Evolutionary conservation across 2,888 invertebrate genomes (phyloP), one percentile per base, ranked within the genome.

Genomic region (Pandemis heparana): DNA sequence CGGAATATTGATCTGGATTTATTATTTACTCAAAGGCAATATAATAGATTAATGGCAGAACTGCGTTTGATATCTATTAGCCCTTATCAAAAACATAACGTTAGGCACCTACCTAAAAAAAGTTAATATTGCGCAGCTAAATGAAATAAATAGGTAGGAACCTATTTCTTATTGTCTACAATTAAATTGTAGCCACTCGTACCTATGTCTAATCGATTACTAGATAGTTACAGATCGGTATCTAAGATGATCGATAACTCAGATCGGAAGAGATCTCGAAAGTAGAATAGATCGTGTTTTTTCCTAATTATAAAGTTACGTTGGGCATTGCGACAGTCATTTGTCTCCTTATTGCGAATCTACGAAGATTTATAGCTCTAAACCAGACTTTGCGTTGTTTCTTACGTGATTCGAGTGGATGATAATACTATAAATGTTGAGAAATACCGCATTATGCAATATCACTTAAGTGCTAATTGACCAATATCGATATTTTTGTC

Each of bases 281-380:
- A 93, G 91, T 88, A 85, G 87, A 83, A 87, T 90, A 91, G 87
- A 86, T 92, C 92, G 92, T 92, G 92, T 89, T 89, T 89, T 89
- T 87, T 86, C 88, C 92, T 92, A 92, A 92, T 92, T 90, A 90
- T 87, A 78, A 82, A 84, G 85, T 92, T 90, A 89, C 90, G 89
- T 88, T 88, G 81, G 79, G 77, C 77, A 84, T 92, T 92, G 87
- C 91, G 88, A 89, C 86, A 89, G 86, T 82, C 85, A 82, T 89
- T 85, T 90, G 90, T 90, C 89, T 88, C 89, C 81, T 85, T 86
- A 85, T 89, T 90, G 89, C 89, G 84, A 90, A 89, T 89, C 84
- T 82, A 78, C 80, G 63, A 87, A 87, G 90, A 91, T 91, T 91
- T 90, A 91, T 89, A 77, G 83, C 81, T 79, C 85, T 86, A 87